These are phyloP conservation scores for Macrotus californicus DNA, from an alignment of 2,113 vertebrate genomes.

Conservation along the genomic window DNA sequence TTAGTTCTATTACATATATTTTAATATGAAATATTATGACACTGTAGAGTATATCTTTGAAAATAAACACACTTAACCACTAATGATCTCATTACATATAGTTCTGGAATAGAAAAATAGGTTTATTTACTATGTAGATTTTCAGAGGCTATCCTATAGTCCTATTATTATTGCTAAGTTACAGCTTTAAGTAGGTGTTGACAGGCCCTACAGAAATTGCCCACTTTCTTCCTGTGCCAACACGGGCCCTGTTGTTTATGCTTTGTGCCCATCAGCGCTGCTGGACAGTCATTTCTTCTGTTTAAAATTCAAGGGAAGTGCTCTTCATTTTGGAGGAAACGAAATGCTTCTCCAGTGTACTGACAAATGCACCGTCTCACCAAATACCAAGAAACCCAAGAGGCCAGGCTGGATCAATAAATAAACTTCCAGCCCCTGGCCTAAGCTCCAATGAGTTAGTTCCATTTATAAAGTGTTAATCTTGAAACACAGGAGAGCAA, in stretches of 20 bases:
- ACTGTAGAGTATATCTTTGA: slow-evolving; percentile 57
- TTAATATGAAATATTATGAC: slow-evolving; percentile 52
- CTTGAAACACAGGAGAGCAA: slow-evolving; percentile 72
- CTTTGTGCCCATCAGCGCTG: slow-evolving; percentile 63
- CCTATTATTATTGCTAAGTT: background rate
- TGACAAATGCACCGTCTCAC: slow-evolving; percentile 80
- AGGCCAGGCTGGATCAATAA: slow-evolving; percentile 87
- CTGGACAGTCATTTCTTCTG: slow-evolving; percentile 63
- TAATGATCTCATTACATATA: slow-evolving; percentile 49
- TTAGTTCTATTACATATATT: background rate
- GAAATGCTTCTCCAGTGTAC: slow-evolving; percentile 76
- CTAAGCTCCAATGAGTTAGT: slow-evolving; percentile 66
- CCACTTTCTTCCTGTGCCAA: background rate
- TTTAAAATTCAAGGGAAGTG: slow-evolving; percentile 72
- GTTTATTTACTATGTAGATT: slow-evolving; percentile 87
- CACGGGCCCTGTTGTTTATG: slow-evolving; percentile 62
- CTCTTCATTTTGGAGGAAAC: slow-evolving; percentile 73
- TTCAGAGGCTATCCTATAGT: slow-evolving; percentile 80
- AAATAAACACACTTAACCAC: slow-evolving; percentile 68
- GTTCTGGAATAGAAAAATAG: slow-evolving; percentile 44
- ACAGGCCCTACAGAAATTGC: slow-evolving; percentile 47
- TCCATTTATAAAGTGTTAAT: slow-evolving; percentile 68
- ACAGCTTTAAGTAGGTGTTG: slow-evolving; percentile 45
- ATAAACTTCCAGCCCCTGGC: slow-evolving; percentile 79
- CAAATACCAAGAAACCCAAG: slow-evolving; percentile 79